Base-by-base conservation (phyloP, 2,888 invertebrate genomes). In the Gnatocerus cornutus region DNA sequence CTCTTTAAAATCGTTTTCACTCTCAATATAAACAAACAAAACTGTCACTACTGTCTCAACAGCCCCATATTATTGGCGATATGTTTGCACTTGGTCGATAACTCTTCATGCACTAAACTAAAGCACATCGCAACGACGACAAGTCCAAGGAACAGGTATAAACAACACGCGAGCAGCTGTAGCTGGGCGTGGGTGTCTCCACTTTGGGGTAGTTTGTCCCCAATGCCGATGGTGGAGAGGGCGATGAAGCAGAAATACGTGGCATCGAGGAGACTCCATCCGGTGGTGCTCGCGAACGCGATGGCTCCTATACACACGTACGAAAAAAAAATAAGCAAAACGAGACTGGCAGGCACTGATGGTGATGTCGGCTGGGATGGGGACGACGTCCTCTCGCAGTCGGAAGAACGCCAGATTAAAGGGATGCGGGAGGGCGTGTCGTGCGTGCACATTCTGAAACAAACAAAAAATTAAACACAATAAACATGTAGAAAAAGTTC, bases 241-340 rank as follows among this genome's bases (percentile, higher is more conserved):
- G 94, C 93, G 73, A 94, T 92, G 84, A 95, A 95, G 82, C 94
- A 94, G 84, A 94, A 94, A 85, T 94, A 95, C 2, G 92, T 91
- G 5, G 93, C 93, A 81, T 95, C 94, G 46, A 94, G 87, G 81
- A 93, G 91, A 69, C 90, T 90, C 93, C 93, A 93, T 77, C 91
- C 91, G 80, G 92, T 93, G 89, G 93, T 92, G n/a, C 91, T 87
- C 12, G 93, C 91, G 85, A 94, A 93, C 69, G 92, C 89, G 27
- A 90, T 89, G 0, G 94, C 94, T 0, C 95, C 95, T 7, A 91
- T 85, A 77, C 91, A 90, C 72, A 95, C 89, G 85, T 95, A 95
- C 45, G 89, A 88, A 55, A 90, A 86, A 46, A 94, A 89, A 56
- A 94, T 88, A 9, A 75, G 29, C 72, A 94, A 84, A 48, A 91